Percentiles rank a stretch among this genome's conserved stretches.
These are phyloP conservation scores for Hydrozoanthus tunicans DNA, from an alignment of 64 coral and sea anemone genomes.

Conservation along the genomic window DNA sequence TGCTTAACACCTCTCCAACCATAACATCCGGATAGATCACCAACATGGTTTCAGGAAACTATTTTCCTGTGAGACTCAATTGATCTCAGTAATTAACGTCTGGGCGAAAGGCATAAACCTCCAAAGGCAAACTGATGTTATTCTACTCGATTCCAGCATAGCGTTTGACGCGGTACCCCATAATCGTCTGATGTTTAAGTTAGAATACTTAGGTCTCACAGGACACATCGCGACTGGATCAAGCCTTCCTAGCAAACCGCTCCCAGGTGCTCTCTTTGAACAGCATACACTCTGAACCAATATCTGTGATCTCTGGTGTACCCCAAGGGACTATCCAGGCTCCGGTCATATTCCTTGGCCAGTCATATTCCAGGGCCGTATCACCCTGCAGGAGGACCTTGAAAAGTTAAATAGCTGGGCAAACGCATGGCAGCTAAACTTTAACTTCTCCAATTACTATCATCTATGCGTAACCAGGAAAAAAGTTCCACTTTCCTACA, in stretches of 20 bases:
- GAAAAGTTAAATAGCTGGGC: slow-evolving; percentile 33
- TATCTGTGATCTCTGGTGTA: not conserved
- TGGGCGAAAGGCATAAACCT: not conserved
- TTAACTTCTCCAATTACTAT: slow-evolving; percentile 57
- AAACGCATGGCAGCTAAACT: slow-evolving; percentile 48
- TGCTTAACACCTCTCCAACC: not conserved
- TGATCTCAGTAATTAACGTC: slow-evolving; percentile 31
- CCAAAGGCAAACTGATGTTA: not conserved
- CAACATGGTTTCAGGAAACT: slow-evolving; percentile 20
- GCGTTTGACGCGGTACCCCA: not conserved
- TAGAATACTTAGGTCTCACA: not conserved
- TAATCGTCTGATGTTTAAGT: not conserved
- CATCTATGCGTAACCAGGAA: slow-evolving; percentile 50
- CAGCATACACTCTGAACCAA: not conserved
- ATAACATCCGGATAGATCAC: slow-evolving; percentile 40
- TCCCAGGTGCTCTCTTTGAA: not conserved
- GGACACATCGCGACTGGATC: not conserved
- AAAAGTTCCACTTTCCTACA: slow-evolving; percentile 5
- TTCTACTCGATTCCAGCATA: not conserved
- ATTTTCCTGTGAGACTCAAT: slow-evolving; percentile 52
- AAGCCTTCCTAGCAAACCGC: not conserved
- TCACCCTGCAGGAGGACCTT: not conserved
- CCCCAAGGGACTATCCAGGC: not conserved
- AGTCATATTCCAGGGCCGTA: too few relatives aligned
- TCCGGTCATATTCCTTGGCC: not conserved